phyloP scores from a whole-genome alignment of 2,888 invertebrate species.

The Orgyia antiqua region DNA sequence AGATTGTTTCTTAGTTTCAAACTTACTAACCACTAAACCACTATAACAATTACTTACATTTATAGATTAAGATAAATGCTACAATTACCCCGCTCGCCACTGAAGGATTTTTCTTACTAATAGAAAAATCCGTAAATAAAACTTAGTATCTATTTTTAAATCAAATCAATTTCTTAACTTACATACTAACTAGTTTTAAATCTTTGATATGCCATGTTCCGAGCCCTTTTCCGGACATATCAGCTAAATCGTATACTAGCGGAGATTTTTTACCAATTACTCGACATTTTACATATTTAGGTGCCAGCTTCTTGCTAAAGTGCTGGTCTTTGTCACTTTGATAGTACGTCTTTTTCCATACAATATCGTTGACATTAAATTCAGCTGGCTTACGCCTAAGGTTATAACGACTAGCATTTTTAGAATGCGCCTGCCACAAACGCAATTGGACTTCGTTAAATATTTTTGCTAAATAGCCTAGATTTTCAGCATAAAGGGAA shows the following conservation, averaged over 20 bases:
- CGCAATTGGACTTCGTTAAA: neutral
- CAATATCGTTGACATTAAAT: neutral
- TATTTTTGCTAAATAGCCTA: neutral
- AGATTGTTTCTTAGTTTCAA: too few relatives aligned
- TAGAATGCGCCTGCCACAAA: neutral
- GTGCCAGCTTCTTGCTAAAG: conserved; percentile 2
- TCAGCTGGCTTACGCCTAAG: neutral
- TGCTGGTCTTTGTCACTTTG: neutral
- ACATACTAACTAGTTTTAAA: neutral
- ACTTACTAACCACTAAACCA: too few relatives aligned
- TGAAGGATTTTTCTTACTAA: too few relatives aligned
- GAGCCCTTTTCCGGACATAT: neutral
- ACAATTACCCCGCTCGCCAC: too few relatives aligned
- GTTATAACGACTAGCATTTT: neutral
- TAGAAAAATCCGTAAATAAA: too few relatives aligned
- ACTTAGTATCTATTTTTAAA: too few relatives aligned
- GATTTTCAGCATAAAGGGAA: neutral
- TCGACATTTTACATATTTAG: neutral
- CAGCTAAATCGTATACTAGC: neutral
- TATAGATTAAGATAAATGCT: too few relatives aligned
- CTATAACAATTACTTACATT: too few relatives aligned
- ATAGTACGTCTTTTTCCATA: neutral
- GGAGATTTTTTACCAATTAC: neutral
- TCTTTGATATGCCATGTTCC: conserved; percentile 2
- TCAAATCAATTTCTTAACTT: too few relatives aligned